Base-by-base conservation (phyloP, 1,140 invertebrate genomes). In the Dendroctonus ponderosae region DNA sequence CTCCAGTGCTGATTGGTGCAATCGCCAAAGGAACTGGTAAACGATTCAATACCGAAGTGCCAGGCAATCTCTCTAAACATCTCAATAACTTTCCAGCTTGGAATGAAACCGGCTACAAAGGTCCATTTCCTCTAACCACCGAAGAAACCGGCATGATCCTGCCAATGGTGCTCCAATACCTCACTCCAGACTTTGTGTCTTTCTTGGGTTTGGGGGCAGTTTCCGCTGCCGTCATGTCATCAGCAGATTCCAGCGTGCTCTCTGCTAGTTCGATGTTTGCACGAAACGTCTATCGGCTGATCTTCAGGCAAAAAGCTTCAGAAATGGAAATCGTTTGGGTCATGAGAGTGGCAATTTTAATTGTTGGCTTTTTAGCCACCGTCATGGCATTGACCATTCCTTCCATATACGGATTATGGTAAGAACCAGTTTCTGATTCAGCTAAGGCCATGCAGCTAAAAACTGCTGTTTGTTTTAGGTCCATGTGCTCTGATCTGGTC, bases 251-350 rank as follows among this genome's bases (percentile, higher is more conserved):
- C 44, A 97, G 95, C 67, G 93, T 99, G 38, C 85, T 99, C 7
- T 97, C 94, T 12, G 96, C 97, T 3, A 93, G 93, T 68, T 97
- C 95, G 12, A 98, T 99, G 96, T 99, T 98, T 79, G 95, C 97
- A 58, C 87, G 95, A 76, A 99, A 99, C 79, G 92, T 99, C 66
- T 98, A 98, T 85, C 96, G 94, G 82, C 85, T 97, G 74, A 94
- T 98, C 76, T 96, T 98, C 82, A 83, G 95, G 69, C 94, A 96
- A 81, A 88, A 90, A 80, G 94, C 94, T 39, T 95, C 92, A 51
- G 94, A 97, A 79, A 92, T 91, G 85, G 96, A 99, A 84, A 96
- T 99, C 71, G 93, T 99, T 72, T 96, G 94, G 92, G 95, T 98
- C 74, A 98, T 99, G 96, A 85, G 96, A 72, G 85, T 89, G 0